A percentile compares a stretch with the other conserved stretches of the same genome.
Evolutionary conservation across 2,113 vertebrate species (phyloP).

Genomic region (Catharus minimus): DNA sequence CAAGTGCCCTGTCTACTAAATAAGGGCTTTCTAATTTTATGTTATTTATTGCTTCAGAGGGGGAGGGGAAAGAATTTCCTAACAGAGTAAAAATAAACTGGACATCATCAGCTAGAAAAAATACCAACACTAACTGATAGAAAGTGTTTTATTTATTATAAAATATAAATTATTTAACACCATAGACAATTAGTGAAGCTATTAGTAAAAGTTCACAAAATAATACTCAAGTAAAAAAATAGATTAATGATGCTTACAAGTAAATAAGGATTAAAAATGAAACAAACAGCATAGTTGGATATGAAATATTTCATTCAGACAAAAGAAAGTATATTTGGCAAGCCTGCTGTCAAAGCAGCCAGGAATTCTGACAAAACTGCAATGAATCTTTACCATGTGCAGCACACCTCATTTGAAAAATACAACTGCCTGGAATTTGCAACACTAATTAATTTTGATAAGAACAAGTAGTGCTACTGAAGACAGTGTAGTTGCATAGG

Average conservation of each 20-base stretch:
- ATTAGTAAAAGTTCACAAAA: slow-evolving; percentile 38
- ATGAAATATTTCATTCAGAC: slow-evolving; percentile 35
- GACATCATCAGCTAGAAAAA: slow-evolving; percentile 42
- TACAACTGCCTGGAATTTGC: not conserved
- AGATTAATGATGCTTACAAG: slow-evolving; percentile 10
- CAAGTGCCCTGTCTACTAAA: slow-evolving; percentile 70
- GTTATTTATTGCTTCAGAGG: slow-evolving; percentile 69
- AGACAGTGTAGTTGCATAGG: not conserved
- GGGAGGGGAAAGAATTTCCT: slow-evolving; percentile 71
- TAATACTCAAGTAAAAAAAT: slow-evolving; percentile 55
- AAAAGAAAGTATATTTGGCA: slow-evolving; percentile 38
- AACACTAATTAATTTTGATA: not conserved
- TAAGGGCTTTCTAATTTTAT: slow-evolving; percentile 75
- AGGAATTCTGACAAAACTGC: slow-evolving; percentile 39
- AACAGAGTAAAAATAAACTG: slow-evolving; percentile 64
- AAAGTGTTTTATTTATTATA: slow-evolving; percentile 44
- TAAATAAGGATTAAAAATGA: slow-evolving; percentile 32
- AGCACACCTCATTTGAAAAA: slow-evolving; percentile 29
- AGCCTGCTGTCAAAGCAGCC: slow-evolving; percentile 16
- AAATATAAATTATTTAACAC: slow-evolving; percentile 48
- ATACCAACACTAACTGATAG: slow-evolving; percentile 14
- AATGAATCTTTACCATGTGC: not conserved
- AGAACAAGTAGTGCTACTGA: not conserved
- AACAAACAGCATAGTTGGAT: slow-evolving; percentile 23
- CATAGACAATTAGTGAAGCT: not conserved